These are phyloP conservation scores for Takifugu bimaculatus DNA, from an alignment of 2,113 vertebrate species.

Conservation along the genomic window DNA sequence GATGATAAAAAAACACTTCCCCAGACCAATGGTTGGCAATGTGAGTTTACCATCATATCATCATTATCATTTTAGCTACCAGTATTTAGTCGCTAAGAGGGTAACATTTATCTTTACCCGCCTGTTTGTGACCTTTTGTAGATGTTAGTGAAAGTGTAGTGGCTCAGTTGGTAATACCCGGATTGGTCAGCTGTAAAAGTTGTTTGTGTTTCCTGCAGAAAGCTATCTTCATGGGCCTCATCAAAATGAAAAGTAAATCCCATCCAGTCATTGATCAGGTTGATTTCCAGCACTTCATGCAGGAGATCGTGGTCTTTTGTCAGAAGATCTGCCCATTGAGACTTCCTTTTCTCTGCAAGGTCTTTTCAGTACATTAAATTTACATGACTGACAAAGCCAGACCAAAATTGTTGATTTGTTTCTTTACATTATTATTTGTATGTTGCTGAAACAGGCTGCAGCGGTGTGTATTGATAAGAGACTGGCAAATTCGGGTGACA, in stretches of 20 bases:
- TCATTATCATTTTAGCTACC: neutral
- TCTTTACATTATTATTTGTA: neutral
- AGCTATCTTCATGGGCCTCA: constrained; percentile 71
- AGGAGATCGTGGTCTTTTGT: constrained; percentile 77
- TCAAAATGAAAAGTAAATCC: constrained; percentile 67
- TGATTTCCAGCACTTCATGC: constrained; percentile 80
- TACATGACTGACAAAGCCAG: neutral
- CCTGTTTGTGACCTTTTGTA: too few species aligned
- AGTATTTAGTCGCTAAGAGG: too few species aligned
- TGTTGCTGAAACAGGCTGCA: constrained; percentile 48
- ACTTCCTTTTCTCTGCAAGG: constrained; percentile 79
- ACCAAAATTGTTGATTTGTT: neutral
- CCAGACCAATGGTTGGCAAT: constrained; percentile 70
- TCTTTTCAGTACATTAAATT: constrained; percentile 45
- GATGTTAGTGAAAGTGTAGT: too few species aligned
- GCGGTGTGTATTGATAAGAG: constrained; percentile 20
- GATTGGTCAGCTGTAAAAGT: neutral
- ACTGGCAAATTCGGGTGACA: neutral
- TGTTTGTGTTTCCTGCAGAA: constrained; percentile 68
- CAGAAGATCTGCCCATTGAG: constrained; percentile 64
- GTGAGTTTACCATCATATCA: constrained; percentile 65
- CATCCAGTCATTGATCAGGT: constrained; percentile 77
- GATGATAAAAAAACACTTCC: constrained; percentile 76
- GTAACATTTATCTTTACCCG: too few species aligned
- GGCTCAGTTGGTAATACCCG: neutral